These are phyloP conservation scores for Leptodactylus fuscus DNA, from an alignment of 2,113 vertebrate genomes.

Conservation along the genomic window DNA sequence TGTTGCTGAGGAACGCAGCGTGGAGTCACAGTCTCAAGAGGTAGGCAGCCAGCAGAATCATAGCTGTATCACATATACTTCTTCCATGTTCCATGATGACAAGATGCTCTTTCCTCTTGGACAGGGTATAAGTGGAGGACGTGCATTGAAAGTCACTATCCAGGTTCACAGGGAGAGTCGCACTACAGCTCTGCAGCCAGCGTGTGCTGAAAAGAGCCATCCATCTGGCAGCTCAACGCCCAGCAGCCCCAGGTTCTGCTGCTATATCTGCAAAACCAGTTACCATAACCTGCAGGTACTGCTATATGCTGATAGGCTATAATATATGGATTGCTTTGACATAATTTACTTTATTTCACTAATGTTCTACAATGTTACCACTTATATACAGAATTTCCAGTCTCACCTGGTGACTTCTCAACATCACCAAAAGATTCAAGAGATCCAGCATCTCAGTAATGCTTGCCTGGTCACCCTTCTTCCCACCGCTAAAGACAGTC, in stretches of 20 bases:
- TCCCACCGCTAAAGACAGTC: slow-evolving; percentile 85
- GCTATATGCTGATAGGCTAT: not conserved
- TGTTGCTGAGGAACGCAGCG: slow-evolving; percentile 54
- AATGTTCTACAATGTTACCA: not conserved
- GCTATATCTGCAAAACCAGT: slow-evolving; percentile 91
- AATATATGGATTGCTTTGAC: rapidly evolving
- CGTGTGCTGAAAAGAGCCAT: slow-evolving; percentile 61
- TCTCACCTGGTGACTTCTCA: slow-evolving; percentile 87
- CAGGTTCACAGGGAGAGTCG: slow-evolving; percentile 90
- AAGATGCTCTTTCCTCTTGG: not conserved
- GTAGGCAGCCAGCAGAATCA: slow-evolving; percentile 60
- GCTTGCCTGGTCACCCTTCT: slow-evolving; percentile 90
- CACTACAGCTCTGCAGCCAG: slow-evolving; percentile 73
- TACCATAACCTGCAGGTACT: slow-evolving; percentile 89
- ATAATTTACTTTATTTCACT: too few species aligned
- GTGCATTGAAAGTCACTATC: slow-evolving; percentile 93
- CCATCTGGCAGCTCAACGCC: slow-evolving; percentile 63
- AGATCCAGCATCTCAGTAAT: slow-evolving; percentile 92
- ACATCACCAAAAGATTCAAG: slow-evolving; percentile 92
- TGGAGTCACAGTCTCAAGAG: slow-evolving; percentile 70
- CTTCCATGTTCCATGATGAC: not conserved
- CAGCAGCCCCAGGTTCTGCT: slow-evolving; percentile 86
- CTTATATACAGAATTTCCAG: slow-evolving; percentile 83
- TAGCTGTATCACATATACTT: not conserved
- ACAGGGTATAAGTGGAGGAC: slow-evolving; percentile 80